Conservation (phyloP, 2,797 vertebrate genomes). For the Okamejei kenojei region DNA sequence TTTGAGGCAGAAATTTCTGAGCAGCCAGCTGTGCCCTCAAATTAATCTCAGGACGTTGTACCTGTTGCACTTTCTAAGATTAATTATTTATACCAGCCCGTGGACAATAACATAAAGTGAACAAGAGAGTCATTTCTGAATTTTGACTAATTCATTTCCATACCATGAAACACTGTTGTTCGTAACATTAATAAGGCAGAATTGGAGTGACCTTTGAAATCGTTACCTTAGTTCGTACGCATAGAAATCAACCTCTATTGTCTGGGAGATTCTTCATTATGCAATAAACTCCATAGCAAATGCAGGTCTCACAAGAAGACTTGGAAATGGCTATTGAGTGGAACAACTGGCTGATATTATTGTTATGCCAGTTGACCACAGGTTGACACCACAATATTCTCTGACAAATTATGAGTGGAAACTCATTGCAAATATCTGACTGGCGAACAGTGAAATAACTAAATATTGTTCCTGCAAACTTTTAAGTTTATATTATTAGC, state of each 20-base stretch:
- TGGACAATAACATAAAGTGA: background rate
- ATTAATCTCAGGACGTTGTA: background rate
- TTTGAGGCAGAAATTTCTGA: background rate
- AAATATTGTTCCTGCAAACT: background rate
- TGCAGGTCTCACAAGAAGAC: background rate
- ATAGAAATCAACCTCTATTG: background rate
- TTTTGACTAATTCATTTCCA: background rate
- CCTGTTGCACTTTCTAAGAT: background rate
- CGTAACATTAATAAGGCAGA: background rate
- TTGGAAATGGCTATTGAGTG: background rate
- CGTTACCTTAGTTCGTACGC: background rate
- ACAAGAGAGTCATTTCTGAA: constrained; percentile 6
- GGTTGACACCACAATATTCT: background rate
- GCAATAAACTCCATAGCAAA: background rate
- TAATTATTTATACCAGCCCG: background rate
- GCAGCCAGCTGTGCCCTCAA: background rate
- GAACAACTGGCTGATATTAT: no score
- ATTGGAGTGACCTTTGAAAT: background rate
- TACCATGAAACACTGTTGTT: background rate
- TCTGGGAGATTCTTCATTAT: background rate
- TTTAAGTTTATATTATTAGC: background rate
- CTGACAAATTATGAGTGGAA: background rate
- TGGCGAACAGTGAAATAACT: background rate
- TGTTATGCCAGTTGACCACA: background rate
- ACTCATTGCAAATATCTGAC: background rate